Evolutionary conservation across 2,797 vertebrate species (phyloP), one percentile per base, ranked within the genome.

Genomic region (Cyclopterus lumpus): DNA sequence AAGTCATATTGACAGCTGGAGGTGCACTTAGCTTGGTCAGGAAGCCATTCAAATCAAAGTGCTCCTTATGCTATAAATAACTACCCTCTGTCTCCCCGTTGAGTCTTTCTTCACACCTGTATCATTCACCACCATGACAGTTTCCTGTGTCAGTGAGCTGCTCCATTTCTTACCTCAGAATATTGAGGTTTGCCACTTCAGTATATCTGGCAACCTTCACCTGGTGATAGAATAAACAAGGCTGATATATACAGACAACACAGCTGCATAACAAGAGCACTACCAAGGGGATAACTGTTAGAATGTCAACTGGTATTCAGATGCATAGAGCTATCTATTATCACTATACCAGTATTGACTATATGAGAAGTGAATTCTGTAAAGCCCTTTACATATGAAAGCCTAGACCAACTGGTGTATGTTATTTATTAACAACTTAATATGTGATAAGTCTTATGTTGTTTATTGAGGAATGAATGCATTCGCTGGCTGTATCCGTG

Each of bases 131-230:
- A 79, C 75, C 76, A 53, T 83, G 87, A 77, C 87, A 85, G 85
- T 57, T 90, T 88, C 77, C 85, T 67, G 79, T 81, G 69, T 91
- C 77, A 83, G 90, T 60, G 84, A 91, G 80, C 73, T 40, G 77
- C 84, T 93, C 93, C 93, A 93, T 94, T 91, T 94, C 92, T 86
- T 87, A 83, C 89, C 77, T 77, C 61, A 67, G 55, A 66, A 75
- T 87, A 79, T 86, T 76, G 79, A 79, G 73, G 65, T 81, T 88
- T 86, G 57, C 76, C 67, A 74, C 83, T 60, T 74, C 48, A 63
- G 67, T 77, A 66, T 77, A 83, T 85, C 79, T 81, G 86, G 78
- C 72, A 86, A 73, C 75, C 76, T 79, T 83, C 78, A 86, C 74
- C 71, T 57, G 40, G 55, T 83, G 79, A 80, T 75, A 44, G 49